These are phyloP conservation scores for Podarcis cretensis DNA, from an alignment of 2,113 vertebrate genomes.

Conservation along the genomic window DNA sequence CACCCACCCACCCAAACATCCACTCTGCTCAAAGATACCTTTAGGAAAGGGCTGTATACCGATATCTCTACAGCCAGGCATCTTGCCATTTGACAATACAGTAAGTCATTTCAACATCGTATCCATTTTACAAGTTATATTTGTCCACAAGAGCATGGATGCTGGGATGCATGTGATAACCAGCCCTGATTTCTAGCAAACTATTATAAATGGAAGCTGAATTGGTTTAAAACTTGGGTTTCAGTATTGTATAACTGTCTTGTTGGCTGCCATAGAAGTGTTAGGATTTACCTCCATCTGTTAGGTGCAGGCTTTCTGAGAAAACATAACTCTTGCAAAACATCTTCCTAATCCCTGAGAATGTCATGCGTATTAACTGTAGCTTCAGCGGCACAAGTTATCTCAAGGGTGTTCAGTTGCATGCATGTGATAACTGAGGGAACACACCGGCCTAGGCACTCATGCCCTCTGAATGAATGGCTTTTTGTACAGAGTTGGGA, in stretches of 20 bases:
- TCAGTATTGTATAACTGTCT: background rate
- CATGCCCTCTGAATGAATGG: background rate
- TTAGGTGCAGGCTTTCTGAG: constrained; percentile 11
- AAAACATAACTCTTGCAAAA: constrained; percentile 44
- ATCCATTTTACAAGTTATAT: background rate
- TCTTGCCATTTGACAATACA: background rate
- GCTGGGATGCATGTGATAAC: background rate
- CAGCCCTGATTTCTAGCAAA: background rate
- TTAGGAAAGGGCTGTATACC: background rate
- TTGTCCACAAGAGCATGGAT: background rate
- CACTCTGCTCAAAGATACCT: background rate
- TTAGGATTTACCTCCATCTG: constrained; percentile 51
- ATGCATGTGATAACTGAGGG: constrained; percentile 24
- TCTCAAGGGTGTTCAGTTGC: constrained; percentile 48
- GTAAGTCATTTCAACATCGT: background rate
- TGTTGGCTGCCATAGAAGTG: background rate
- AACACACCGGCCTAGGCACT: constrained; percentile 37
- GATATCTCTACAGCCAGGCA: background rate
- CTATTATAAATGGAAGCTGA: background rate
- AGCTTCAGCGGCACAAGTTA: constrained; percentile 39
- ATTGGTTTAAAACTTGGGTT: background rate
- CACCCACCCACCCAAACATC: no score
- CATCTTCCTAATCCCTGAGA: constrained; percentile 52
- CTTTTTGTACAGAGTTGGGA: constrained; percentile 6
- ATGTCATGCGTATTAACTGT: constrained; percentile 47